These are phyloP conservation scores for Eudasyphora cyanicolor DNA, from an alignment of 2,888 invertebrate species.

Conservation along the genomic window DNA sequence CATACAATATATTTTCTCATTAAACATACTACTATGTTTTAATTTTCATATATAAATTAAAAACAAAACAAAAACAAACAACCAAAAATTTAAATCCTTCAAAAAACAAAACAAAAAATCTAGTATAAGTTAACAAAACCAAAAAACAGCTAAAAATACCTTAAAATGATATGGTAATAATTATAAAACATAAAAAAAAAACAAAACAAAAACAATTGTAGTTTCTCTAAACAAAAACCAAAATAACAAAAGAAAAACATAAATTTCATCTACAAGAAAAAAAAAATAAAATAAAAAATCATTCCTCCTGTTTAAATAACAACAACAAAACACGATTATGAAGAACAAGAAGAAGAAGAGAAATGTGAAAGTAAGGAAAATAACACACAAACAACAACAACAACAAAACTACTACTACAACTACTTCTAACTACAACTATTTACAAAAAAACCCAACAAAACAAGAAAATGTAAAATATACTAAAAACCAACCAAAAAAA, in stretches of 20 bases:
- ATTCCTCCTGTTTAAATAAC: slow-evolving; percentile 57
- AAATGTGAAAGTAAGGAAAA: slow-evolving; percentile 35
- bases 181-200: slow-evolving; percentile 40
- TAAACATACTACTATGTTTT: slow-evolving; percentile 32
- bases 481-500: slow-evolving; percentile 32
- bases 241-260: slow-evolving; percentile 29
- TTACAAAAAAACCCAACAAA: slow-evolving; percentile 42
- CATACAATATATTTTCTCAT: neutral
- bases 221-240: slow-evolving; percentile 54
- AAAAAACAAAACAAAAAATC: slow-evolving; percentile 35
- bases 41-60: slow-evolving; percentile 43
- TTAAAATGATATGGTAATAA: slow-evolving; percentile 62
- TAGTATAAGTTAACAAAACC: slow-evolving; percentile 56
- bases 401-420: neutral
- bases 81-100: slow-evolving; percentile 42
- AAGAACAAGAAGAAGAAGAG: slow-evolving; percentile 44
- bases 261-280: slow-evolving; percentile 55
- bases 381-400: slow-evolving; percentile 36
- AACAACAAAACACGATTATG: slow-evolving; percentile 29
- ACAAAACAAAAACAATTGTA: slow-evolving; percentile 48
- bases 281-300: slow-evolving; percentile 47
- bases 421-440: slow-evolving; percentile 49
- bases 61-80: slow-evolving; percentile 38
- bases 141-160: slow-evolving; percentile 51
- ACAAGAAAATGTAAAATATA: slow-evolving; percentile 61